A percentile compares a stretch with the other conserved stretches of the same genome.
Conservation (phyloP, 1,140 invertebrate species). For the Brachionus koreanus region DNA sequence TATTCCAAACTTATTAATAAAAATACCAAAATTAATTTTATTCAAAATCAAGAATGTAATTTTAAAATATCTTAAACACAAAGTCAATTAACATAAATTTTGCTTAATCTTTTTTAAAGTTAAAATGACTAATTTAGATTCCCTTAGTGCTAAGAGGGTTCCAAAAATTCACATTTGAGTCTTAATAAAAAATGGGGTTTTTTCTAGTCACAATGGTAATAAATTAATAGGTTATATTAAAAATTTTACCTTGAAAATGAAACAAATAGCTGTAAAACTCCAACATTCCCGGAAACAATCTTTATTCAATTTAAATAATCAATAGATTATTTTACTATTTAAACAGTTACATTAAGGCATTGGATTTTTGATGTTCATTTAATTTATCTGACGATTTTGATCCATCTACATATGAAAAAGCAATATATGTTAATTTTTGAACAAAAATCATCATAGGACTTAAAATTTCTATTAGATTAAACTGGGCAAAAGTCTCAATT, state of each 20-base stretch:
- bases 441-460: constrained; percentile 92
- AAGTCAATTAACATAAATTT: no score
- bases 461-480: constrained; percentile 27
- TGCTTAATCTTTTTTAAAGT: no score
- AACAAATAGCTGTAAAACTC: constrained; percentile 46
- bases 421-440: constrained; percentile 86
- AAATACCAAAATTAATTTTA: no score
- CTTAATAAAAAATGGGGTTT: no score
- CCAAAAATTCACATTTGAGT: no score
- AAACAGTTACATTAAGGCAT: constrained; percentile 18
- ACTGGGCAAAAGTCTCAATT: constrained; percentile 13
- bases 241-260: constrained; percentile 45
- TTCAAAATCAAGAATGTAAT: no score
- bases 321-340: not conserved
- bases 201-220: no score
- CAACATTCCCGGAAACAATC: not conserved
- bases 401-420: constrained; percentile 85
- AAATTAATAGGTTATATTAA: no score
- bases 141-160: no score
- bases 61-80: no score
- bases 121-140: no score
- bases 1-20: no score
- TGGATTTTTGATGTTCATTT: not conserved
- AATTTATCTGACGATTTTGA: constrained; percentile 37
- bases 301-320: not conserved